Conservation (phyloP, 2,888 invertebrate species). For the Timema podura region DNA sequence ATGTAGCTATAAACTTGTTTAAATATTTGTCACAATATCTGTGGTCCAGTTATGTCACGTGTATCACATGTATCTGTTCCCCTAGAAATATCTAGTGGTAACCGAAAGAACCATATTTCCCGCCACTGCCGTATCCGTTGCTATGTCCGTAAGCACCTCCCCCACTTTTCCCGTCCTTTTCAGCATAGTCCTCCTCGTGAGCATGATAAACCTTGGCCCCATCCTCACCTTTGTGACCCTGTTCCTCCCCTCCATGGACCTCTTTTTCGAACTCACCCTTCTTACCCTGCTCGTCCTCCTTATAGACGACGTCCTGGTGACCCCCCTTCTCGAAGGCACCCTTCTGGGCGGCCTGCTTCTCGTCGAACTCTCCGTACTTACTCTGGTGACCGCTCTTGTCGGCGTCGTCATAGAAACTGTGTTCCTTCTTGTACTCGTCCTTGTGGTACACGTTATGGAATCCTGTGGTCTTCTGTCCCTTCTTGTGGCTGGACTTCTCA, state of each 20-base stretch:
- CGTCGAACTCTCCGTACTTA: slow-evolving; percentile 56
- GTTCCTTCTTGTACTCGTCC: slow-evolving; percentile 74
- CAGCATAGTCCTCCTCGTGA: slow-evolving; percentile 52
- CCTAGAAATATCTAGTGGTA: no score
- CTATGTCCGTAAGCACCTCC: slow-evolving; percentile 50
- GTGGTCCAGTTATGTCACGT: no score
- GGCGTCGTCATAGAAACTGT: slow-evolving; percentile 69
- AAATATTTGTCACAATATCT: no score
- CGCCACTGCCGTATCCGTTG: slow-evolving; percentile 37
- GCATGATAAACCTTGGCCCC: slow-evolving; percentile 55
- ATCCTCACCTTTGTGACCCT: slow-evolving; percentile 54
- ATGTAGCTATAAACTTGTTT: no score
- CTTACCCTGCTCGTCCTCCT: slow-evolving; percentile 52
- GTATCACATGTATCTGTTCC: no score
- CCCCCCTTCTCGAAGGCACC: slow-evolving; percentile 57
- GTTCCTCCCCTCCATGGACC: slow-evolving; percentile 50
- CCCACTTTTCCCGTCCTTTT: slow-evolving; percentile 50
- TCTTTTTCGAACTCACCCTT: slow-evolving; percentile 58
- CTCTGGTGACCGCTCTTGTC: slow-evolving; percentile 62
- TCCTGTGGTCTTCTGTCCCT: slow-evolving; percentile 65
- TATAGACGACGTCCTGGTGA: slow-evolving; percentile 51
- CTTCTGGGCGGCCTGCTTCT: slow-evolving; percentile 52
- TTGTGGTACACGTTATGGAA: slow-evolving; percentile 71
- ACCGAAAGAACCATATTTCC: no score
- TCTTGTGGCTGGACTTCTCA: slow-evolving; percentile 58